Evolutionary conservation across 2,888 invertebrate species (phyloP).

Genomic region (Diabrotica balteata): DNA sequence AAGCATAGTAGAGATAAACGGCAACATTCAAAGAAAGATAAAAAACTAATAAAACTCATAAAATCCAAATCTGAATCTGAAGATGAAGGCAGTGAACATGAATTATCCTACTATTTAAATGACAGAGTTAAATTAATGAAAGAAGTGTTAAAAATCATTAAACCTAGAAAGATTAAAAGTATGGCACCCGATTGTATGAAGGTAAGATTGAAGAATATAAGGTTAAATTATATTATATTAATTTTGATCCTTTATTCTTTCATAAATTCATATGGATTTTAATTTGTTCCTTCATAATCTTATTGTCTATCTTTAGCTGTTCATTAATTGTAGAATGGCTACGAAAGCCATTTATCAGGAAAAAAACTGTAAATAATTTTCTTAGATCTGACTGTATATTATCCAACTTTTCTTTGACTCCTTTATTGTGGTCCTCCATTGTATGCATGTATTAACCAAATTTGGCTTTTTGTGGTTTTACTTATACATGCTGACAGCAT

Average conservation of each 20-base stretch:
- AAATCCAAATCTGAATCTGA: constrained; percentile 48
- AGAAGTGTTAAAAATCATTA: constrained; percentile 57
- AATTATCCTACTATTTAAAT: constrained; percentile 55
- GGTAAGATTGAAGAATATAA: constrained; percentile 41
- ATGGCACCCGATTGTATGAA: constrained; percentile 58
- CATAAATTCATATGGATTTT: no score
- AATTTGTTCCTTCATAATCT: no score
- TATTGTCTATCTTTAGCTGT: no score
- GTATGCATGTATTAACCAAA: no score
- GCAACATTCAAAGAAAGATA: constrained; percentile 41
- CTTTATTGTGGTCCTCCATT: no score
- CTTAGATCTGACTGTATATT: no score
- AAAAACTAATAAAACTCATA: constrained; percentile 47
- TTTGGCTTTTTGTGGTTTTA: no score
- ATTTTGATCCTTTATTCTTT: background rate
- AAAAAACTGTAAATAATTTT: no score
- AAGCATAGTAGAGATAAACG: constrained; percentile 7
- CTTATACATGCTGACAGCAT: no score
- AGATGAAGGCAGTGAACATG: constrained; percentile 55
- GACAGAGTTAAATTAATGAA: constrained; percentile 60
- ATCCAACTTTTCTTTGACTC: no score
- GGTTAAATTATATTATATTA: background rate
- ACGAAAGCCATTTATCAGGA: no score
- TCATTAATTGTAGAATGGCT: no score
- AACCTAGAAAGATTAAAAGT: constrained; percentile 57